Conservation (phyloP, 2,888 invertebrate genomes). For the Panzeria rudis region DNA sequence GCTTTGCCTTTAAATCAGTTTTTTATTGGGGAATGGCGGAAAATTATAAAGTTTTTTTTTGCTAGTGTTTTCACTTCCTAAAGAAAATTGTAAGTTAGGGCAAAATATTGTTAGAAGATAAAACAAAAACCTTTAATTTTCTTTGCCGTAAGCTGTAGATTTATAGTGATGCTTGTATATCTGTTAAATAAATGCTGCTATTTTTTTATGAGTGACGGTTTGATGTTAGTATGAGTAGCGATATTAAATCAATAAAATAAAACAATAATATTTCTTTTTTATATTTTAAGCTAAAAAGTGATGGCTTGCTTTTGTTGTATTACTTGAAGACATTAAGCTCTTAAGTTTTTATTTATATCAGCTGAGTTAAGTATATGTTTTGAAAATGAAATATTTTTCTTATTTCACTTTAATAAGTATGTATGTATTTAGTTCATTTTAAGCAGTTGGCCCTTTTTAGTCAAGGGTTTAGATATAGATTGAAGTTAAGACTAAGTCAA, state of each 20-base stretch:
- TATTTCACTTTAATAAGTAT: neutral
- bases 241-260: slow-evolving; percentile 51
- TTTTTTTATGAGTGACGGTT: slow-evolving; percentile 38
- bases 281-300: slow-evolving; percentile 32
- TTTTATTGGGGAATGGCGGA: slow-evolving; percentile 72
- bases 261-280: neutral
- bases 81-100: slow-evolving; percentile 63
- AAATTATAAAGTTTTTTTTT: slow-evolving; percentile 66
- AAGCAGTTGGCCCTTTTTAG: neutral
- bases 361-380: neutral
- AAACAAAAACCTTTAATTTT: slow-evolving; percentile 66
- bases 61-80: slow-evolving; percentile 45
- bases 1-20: slow-evolving; percentile 50
- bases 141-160: slow-evolving; percentile 69
- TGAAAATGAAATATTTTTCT: neutral
- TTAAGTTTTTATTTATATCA: no score
- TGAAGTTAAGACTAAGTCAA: neutral
- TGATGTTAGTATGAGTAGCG: slow-evolving; percentile 14
- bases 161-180: slow-evolving; percentile 34
- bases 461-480: neutral
- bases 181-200: neutral
- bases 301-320: slow-evolving; percentile 30
- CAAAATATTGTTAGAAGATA: slow-evolving; percentile 49
- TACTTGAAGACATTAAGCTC: neutral
- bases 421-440: neutral